Conservation (phyloP, 2,888 invertebrate species). For the Xanthia icteritia region DNA sequence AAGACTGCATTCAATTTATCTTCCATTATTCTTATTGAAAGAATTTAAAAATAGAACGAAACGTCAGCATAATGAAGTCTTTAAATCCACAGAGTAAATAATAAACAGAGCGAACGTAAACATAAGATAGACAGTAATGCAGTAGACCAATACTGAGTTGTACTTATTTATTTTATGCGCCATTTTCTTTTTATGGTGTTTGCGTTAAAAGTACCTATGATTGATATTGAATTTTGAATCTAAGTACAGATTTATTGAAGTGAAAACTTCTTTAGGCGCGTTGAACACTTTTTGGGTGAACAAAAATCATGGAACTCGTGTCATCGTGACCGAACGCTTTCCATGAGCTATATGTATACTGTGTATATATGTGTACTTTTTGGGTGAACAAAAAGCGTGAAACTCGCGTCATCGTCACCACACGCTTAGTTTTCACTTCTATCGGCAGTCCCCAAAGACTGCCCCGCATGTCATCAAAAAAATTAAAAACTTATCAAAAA, state of each 20-base stretch:
- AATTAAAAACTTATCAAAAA: not conserved
- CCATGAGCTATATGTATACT: too few species aligned
- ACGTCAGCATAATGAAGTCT: conserved; percentile 27
- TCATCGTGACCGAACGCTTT: too few species aligned
- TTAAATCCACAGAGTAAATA: conserved; percentile 51
- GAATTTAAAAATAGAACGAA: conserved; percentile 33
- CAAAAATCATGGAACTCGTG: too few species aligned
- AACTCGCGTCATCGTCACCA: too few species aligned
- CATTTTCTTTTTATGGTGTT: conserved; percentile 3
- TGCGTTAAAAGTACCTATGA: not conserved
- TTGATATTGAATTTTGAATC: not conserved
- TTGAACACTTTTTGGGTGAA: too few species aligned
- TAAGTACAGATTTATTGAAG: not conserved
- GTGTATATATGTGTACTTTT: too few species aligned
- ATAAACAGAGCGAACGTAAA: conserved; percentile 36
- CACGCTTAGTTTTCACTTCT: too few species aligned
- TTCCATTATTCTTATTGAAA: conserved; percentile 23
- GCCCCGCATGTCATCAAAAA: too few species aligned
- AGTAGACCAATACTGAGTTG: conserved; percentile 22
- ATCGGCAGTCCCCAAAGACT: too few species aligned
- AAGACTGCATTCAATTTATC: conserved; percentile 25
- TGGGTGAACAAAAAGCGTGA: too few species aligned
- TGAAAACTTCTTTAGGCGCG: too few species aligned
- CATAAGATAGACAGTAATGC: conserved; percentile 12
- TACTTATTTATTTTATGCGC: conserved; percentile 18